phyloP scores from a whole-genome alignment of 2,113 vertebrate species.

The Capreolus pygargus region DNA sequence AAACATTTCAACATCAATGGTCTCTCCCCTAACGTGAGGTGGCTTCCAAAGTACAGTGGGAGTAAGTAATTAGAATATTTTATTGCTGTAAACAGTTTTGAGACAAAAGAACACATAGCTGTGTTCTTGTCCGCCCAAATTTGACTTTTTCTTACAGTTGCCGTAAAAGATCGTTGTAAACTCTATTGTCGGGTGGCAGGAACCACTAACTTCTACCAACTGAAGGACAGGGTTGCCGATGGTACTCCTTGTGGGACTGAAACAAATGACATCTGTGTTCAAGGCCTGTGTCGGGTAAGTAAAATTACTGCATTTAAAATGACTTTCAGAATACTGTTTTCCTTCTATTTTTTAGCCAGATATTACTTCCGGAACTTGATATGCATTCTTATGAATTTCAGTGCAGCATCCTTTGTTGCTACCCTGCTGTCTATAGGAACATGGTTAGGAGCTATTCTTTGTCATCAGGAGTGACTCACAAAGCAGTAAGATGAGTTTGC shows the following conservation, averaged over 20 bases:
- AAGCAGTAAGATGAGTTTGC: neutral
- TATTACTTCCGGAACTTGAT: neutral
- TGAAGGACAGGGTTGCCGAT: conserved; percentile 94
- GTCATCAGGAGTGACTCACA: neutral
- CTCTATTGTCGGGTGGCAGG: conserved; percentile 96
- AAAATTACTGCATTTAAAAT: neutral
- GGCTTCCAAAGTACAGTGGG: conserved; percentile 97
- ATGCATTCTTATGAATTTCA: neutral
- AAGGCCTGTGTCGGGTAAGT: conserved; percentile 96
- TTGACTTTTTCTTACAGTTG: conserved; percentile 83
- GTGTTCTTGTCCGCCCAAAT: conserved; percentile 38
- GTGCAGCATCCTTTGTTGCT: neutral
- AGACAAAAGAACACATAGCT: neutral
- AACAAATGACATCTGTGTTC: conserved; percentile 96
- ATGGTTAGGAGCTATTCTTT: neutral
- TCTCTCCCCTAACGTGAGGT: conserved; percentile 91
- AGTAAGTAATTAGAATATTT: conserved; percentile 85
- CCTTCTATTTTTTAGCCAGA: neutral
- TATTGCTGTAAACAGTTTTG: neutral
- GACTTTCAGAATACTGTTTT: conserved; percentile 10
- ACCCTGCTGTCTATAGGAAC: neutral
- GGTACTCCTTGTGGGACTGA: conserved; percentile 94
- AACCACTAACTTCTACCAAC: conserved; percentile 94
- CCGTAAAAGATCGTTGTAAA: conserved; percentile 98
- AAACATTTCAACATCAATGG: conserved; percentile 98